Percentiles rank a stretch among this genome's conserved stretches.
These are phyloP conservation scores for Morinoia aosen DNA, from an alignment of 2,888 invertebrate genomes.

Conservation along the genomic window DNA sequence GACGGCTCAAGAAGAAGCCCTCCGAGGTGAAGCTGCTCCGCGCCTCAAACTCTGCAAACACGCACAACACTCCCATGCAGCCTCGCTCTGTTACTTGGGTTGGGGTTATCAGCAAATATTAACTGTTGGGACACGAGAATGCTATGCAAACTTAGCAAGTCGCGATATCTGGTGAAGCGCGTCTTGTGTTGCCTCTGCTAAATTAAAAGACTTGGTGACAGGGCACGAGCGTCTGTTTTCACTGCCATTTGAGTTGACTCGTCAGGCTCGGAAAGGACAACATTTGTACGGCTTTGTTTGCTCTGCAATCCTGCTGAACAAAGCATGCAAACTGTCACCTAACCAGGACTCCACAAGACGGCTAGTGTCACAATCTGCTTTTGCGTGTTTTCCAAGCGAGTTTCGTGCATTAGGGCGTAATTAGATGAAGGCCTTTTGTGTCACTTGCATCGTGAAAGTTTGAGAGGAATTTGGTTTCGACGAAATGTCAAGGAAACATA, in stretches of 20 bases:
- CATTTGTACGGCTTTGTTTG: slow-evolving; percentile 38
- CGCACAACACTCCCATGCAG: not conserved
- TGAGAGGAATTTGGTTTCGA: too few relatives aligned
- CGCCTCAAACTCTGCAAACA: not conserved
- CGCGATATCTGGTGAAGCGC: slow-evolving; percentile 1
- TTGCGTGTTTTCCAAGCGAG: not conserved
- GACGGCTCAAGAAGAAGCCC: not conserved
- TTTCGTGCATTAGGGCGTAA: not conserved
- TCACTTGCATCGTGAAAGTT: too few relatives aligned
- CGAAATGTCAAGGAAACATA: too few relatives aligned
- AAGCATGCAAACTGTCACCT: not conserved
- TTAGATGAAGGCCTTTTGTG: not conserved
- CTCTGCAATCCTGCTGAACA: not conserved
- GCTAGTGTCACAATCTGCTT: not conserved
- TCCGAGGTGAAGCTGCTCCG: not conserved
- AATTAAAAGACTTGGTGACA: slow-evolving; percentile 36
- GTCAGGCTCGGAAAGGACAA: not conserved
- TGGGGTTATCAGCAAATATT: not conserved
- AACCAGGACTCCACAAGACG: slow-evolving; percentile 14
- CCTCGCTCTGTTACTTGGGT: not conserved
- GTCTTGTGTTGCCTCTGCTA: slow-evolving; percentile 10
- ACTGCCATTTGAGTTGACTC: not conserved
- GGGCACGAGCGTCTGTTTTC: slow-evolving; percentile 41
- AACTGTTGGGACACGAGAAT: slow-evolving; percentile 22
- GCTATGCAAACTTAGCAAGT: not conserved